phyloP scores from a whole-genome alignment of 2,797 vertebrate species.

The Phataginus tetradactyla region DNA sequence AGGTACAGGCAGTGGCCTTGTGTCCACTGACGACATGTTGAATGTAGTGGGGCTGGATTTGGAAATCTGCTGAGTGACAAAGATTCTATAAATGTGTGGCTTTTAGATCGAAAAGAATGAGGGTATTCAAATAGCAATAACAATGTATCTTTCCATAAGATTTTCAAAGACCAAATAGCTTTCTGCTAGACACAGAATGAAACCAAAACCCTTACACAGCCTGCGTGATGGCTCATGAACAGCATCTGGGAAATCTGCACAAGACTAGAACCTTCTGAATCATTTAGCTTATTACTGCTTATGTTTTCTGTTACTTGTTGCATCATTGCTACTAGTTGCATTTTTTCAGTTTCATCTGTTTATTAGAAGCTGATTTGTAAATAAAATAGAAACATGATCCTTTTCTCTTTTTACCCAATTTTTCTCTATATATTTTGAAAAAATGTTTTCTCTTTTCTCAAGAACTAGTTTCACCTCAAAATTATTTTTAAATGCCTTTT shows the following conservation, averaged over 20 bases:
- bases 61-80: neutral
- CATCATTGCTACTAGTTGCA: neutral
- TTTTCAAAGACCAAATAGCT: neutral
- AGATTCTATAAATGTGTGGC: neutral
- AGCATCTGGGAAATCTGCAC: neutral
- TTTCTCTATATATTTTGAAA: neutral
- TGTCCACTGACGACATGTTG: neutral
- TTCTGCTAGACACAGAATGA: neutral
- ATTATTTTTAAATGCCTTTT: neutral
- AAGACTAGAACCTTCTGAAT: neutral
- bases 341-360: neutral
- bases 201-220: fast-evolving
- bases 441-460: neutral
- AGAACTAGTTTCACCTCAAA: neutral
- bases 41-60: neutral
- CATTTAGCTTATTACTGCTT: neutral
- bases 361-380: neutral
- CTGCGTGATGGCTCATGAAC: fast-evolving
- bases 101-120: neutral
- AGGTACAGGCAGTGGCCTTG: neutral
- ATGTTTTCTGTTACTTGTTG: neutral
- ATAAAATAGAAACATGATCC: neutral
- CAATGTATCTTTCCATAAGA: neutral
- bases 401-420: neutral
- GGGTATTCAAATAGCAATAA: neutral